These are phyloP conservation scores for Adelognathus sp. DNA, from an alignment of 2,888 invertebrate species.

Conservation along the genomic window DNA sequence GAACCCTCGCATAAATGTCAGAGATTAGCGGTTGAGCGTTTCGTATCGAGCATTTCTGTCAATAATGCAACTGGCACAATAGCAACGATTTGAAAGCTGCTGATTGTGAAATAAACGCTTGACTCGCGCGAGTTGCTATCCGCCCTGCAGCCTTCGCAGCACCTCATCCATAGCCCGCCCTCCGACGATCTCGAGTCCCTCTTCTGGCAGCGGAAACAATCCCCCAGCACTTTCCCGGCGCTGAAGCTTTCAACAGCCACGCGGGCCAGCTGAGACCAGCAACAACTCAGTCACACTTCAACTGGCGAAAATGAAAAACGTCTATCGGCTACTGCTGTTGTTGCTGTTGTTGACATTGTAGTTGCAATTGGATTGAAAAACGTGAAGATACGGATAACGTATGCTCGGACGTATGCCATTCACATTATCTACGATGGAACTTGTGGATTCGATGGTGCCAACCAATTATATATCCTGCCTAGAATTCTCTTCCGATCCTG, in stretches of 20 bases:
- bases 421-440: too few relatives aligned
- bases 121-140: constrained; percentile 56
- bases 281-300: constrained; percentile 47
- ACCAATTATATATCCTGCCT: constrained; percentile 54
- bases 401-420: too few relatives aligned
- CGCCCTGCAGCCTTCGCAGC: constrained; percentile 38
- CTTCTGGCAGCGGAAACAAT: constrained; percentile 43
- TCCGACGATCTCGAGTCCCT: constrained; percentile 48
- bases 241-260: constrained; percentile 50
- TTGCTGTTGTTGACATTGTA: neutral
- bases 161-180: constrained; percentile 38
- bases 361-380: neutral
- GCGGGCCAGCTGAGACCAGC: constrained; percentile 41
- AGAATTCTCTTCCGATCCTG: constrained; percentile 29
- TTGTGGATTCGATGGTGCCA: too few relatives aligned
- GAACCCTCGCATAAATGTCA: constrained; percentile 76
- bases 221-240: constrained; percentile 35
- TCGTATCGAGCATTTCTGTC: constrained; percentile 79
- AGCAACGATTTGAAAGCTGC: constrained; percentile 77
- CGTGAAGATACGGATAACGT: too few relatives aligned
- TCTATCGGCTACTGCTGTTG: constrained; percentile 41
- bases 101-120: constrained; percentile 78
- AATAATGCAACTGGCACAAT: constrained; percentile 75
- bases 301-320: constrained; percentile 47
- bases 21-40: constrained; percentile 76